These are phyloP conservation scores for Nasonia giraulti DNA, from an alignment of 1,140 invertebrate genomes.

Conservation along the genomic window DNA sequence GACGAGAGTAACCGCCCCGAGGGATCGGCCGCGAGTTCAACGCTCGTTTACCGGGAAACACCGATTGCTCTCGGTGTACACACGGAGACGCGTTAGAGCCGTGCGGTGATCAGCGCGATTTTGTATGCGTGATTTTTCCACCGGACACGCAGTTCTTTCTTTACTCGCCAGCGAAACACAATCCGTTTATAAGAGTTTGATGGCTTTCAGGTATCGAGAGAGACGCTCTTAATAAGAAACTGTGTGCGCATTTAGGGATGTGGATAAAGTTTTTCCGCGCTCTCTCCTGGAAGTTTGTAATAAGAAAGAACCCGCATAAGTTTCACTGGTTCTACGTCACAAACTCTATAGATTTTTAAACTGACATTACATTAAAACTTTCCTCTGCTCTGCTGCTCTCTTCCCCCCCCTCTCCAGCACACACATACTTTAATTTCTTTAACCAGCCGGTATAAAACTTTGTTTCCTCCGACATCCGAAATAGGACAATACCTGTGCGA, in stretches of 20 bases:
- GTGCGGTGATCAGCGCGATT: not conserved
- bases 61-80: slow-evolving; percentile 27
- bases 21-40: slow-evolving; percentile 29
- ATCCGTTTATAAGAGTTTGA: too few species aligned
- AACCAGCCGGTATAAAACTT: not conserved
- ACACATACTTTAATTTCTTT: not conserved
- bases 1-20: slow-evolving; percentile 41
- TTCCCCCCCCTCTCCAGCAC: too few species aligned
- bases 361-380: slow-evolving; percentile 4
- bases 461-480: not conserved
- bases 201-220: too few species aligned
- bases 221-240: not conserved
- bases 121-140: not conserved
- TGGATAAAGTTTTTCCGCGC: not conserved
- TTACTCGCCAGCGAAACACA: not conserved
- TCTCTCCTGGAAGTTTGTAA: not conserved
- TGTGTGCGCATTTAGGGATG: not conserved
- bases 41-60: slow-evolving; percentile 46
- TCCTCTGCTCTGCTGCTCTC: not conserved
- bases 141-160: not conserved
- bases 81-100: not conserved
- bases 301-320: not conserved
- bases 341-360: slow-evolving; percentile 2
- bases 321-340: not conserved
- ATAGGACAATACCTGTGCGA: not conserved